phyloP scores from a whole-genome alignment of 64 coral and sea anemone genomes.

The Stylophora pistillata region DNA sequence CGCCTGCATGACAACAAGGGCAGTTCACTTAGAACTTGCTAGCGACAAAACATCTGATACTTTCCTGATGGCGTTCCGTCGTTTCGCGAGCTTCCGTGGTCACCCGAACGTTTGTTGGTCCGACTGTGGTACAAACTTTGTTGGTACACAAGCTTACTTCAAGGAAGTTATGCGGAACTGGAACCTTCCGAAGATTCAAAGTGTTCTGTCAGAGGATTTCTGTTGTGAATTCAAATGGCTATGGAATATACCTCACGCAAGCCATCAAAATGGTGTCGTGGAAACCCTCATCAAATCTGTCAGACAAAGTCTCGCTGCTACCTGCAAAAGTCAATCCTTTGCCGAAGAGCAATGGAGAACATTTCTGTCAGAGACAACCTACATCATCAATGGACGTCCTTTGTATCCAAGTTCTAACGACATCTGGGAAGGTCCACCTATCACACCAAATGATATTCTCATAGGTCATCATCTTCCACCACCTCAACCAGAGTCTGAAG shows the following conservation, averaged over 20 bases:
- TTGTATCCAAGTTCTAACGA: slow-evolving; percentile 67
- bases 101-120: slow-evolving; percentile 54
- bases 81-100: too few relatives aligned
- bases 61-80: slow-evolving; percentile 45
- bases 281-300: too few relatives aligned
- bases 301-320: slow-evolving; percentile 30
- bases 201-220: slow-evolving; percentile 26
- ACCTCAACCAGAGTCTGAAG: too few relatives aligned
- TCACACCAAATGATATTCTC: slow-evolving; percentile 50
- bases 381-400: slow-evolving; percentile 53
- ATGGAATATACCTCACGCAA: too few relatives aligned
- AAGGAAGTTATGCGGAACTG: slow-evolving; percentile 23
- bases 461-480: slow-evolving; percentile 23
- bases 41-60: slow-evolving; percentile 46
- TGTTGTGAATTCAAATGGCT: too few relatives aligned
- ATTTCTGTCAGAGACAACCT: slow-evolving; percentile 39
- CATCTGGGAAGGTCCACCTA: too few relatives aligned
- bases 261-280: too few relatives aligned
- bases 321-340: slow-evolving; percentile 52
- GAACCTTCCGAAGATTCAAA: slow-evolving; percentile 47
- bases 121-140: slow-evolving; percentile 58
- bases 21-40: slow-evolving; percentile 42
- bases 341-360: slow-evolving; percentile 70
- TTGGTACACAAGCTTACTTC: slow-evolving; percentile 52
- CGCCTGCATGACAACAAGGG: slow-evolving; percentile 54